Conservation (phyloP, 2,888 invertebrate genomes). For the Epistrophe grossulariae region DNA sequence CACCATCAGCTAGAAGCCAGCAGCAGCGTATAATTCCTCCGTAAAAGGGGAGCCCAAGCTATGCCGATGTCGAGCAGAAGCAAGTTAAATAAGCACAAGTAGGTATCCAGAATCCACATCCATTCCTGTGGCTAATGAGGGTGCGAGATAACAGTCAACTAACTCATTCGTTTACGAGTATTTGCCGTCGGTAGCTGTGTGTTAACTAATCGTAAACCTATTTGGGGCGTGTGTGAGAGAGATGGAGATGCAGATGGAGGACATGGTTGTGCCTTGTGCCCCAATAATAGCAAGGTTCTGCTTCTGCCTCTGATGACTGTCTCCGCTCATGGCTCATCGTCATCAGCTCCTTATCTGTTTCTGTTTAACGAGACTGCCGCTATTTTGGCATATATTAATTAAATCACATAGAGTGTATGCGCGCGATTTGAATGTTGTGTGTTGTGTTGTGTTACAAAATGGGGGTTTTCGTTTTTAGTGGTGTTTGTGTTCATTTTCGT, state of each 20-base stretch:
- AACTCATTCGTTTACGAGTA: constrained; percentile 61
- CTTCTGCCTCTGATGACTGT: not conserved
- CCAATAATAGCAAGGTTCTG: constrained; percentile 34
- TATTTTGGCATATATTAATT: constrained; percentile 58
- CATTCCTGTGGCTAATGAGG: constrained; percentile 58
- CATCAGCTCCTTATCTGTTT: constrained; percentile 42
- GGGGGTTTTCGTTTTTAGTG: constrained; percentile 38
- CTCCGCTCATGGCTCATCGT: constrained; percentile 5
- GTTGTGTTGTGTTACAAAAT: constrained; percentile 45
- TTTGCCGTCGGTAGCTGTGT: constrained; percentile 71
- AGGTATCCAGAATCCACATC: constrained; percentile 9
- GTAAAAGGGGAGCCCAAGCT: constrained; percentile 19
- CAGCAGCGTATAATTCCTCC: constrained; percentile 12
- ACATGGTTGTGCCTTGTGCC: constrained; percentile 19
- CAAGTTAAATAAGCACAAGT: constrained; percentile 1
- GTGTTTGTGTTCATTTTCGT: not conserved
- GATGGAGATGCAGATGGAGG: constrained; percentile 33
- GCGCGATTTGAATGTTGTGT: constrained; percentile 25
- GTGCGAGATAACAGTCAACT: constrained; percentile 67
- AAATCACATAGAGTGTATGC: constrained; percentile 51
- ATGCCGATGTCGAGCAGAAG: not conserved
- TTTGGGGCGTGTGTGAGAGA: constrained; percentile 68
- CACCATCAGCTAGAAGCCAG: constrained; percentile 8
- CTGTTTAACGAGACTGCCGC: constrained; percentile 43
- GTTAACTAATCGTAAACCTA: constrained; percentile 55